Percentiles rank a stretch among this genome's conserved stretches.
Evolutionary conservation across 2,113 vertebrate genomes (phyloP).

Genomic region (Emydocephalus ijimae): DNA sequence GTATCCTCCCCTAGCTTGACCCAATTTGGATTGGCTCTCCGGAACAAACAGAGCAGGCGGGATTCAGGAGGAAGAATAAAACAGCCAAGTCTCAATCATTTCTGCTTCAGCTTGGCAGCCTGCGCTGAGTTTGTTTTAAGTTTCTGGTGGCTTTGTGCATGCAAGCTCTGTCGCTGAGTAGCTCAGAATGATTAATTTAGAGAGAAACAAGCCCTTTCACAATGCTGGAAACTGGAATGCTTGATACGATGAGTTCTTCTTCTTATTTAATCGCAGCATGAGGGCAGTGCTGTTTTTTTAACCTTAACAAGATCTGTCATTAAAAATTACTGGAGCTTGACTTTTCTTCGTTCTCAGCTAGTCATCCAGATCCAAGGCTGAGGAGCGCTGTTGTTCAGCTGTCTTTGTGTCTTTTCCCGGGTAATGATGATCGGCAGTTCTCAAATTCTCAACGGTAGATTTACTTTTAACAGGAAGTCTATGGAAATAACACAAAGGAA

Average conservation of each 20-base stretch:
- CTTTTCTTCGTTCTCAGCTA: constrained; percentile 74
- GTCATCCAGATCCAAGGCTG: constrained; percentile 66
- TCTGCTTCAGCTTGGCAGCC: constrained; percentile 8
- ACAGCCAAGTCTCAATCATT: constrained; percentile 17
- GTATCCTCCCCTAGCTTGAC: constrained; percentile 5
- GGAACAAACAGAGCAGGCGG: constrained; percentile 13
- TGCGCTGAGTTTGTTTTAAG: constrained; percentile 20
- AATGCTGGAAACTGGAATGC: constrained; percentile 27
- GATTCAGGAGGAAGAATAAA: constrained; percentile 6
- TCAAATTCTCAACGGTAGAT: constrained; percentile 35
- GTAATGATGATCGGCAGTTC: constrained; percentile 72
- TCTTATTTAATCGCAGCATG: constrained; percentile 69
- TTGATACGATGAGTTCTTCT: constrained; percentile 45
- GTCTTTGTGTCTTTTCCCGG: constrained; percentile 72
- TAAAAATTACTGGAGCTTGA: constrained; percentile 83
- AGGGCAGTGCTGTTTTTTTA: constrained; percentile 77
- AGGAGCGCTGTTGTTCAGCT: constrained; percentile 56
- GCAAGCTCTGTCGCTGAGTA: not conserved
- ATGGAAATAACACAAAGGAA: constrained; percentile 16
- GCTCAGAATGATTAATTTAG: constrained; percentile 43
- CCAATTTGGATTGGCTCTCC: constrained; percentile 21
- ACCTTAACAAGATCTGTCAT: constrained; percentile 81
- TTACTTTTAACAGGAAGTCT: constrained; percentile 61
- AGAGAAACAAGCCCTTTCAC: constrained; percentile 14
- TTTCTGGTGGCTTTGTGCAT: not conserved